Percentiles rank a stretch among this genome's conserved stretches.
Conservation (phyloP, 2,797 vertebrate genomes). For the Pantherophis vulpinus region DNA sequence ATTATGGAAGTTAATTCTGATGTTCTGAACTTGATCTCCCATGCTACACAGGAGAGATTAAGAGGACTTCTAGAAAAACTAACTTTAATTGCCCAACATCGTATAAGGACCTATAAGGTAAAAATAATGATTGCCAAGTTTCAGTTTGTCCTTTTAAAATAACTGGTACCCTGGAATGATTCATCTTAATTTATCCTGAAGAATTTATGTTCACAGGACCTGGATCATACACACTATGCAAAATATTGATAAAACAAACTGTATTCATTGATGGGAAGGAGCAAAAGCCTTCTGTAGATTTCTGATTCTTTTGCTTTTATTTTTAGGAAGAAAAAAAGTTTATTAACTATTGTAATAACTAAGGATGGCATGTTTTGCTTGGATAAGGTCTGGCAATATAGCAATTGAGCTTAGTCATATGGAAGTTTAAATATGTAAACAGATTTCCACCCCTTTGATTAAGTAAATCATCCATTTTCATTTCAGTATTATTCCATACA, state of each 20-base stretch:
- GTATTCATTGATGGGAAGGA: neutral
- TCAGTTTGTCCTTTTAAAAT: conserved; percentile 41
- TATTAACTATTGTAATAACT: neutral
- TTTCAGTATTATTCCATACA: neutral
- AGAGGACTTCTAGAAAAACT: conserved; percentile 87
- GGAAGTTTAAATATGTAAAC: neutral
- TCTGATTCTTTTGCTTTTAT: neutral
- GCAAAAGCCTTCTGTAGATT: neutral
- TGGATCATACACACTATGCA: neutral
- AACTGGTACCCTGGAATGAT: conserved; percentile 15
- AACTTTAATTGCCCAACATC: conserved; percentile 82
- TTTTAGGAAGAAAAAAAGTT: neutral
- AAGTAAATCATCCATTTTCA: neutral
- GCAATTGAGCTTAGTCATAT: neutral
- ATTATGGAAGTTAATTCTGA: conserved; percentile 87
- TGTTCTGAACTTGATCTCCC: conserved; percentile 88
- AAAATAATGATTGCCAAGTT: conserved; percentile 54
- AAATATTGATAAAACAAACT: neutral
- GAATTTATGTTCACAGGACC: neutral
- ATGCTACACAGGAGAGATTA: conserved; percentile 88
- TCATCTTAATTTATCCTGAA: conserved; percentile 26
- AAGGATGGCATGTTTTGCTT: neutral
- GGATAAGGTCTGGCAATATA: neutral
- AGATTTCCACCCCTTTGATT: neutral
- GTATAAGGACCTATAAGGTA: conserved; percentile 82